A percentile compares a stretch with the other conserved stretches of the same genome.
Conservation (phyloP, 2,888 invertebrate genomes). For the Acronicta leporina region DNA sequence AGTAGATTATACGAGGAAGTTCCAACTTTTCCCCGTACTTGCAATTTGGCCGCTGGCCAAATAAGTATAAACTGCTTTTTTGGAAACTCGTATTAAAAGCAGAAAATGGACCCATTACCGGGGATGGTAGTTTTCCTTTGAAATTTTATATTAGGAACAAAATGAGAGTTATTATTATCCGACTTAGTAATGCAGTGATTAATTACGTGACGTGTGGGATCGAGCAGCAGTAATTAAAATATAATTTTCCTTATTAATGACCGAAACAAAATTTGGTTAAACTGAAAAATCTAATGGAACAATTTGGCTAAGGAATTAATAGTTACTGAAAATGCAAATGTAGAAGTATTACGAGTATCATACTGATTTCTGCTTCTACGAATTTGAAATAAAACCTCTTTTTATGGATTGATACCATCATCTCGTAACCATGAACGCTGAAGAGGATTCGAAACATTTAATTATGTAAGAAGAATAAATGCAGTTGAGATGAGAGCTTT, state of each 20-base stretch:
- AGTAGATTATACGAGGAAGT: conserved; percentile 49
- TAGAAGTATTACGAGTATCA: too few relatives aligned
- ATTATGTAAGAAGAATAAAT: too few relatives aligned
- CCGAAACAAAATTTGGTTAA: not conserved
- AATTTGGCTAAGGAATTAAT: too few relatives aligned
- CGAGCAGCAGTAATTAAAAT: conserved; percentile 58
- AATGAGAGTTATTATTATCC: conserved; percentile 9
- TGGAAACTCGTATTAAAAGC: conserved; percentile 39
- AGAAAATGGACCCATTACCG: conserved; percentile 41
- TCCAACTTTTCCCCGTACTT: conserved; percentile 53
- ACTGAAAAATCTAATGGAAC: not conserved
- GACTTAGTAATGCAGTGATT: conserved; percentile 2
- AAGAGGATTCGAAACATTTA: too few relatives aligned
- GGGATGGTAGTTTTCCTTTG: conserved; percentile 19
- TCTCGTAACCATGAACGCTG: too few relatives aligned
- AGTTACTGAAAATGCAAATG: not conserved
- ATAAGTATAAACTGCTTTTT: conserved; percentile 40
- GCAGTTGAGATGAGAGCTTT: too few relatives aligned
- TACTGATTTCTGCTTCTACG: too few relatives aligned
- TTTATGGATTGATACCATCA: too few relatives aligned
- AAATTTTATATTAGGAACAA: conserved; percentile 23
- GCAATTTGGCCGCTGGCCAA: conserved; percentile 57
- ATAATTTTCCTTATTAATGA: conserved; percentile 40
- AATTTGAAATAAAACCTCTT: too few relatives aligned
- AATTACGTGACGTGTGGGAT: conserved; percentile 38